phyloP scores from a whole-genome alignment of 2,888 invertebrate species.

The Bhutanitis thaidina region DNA sequence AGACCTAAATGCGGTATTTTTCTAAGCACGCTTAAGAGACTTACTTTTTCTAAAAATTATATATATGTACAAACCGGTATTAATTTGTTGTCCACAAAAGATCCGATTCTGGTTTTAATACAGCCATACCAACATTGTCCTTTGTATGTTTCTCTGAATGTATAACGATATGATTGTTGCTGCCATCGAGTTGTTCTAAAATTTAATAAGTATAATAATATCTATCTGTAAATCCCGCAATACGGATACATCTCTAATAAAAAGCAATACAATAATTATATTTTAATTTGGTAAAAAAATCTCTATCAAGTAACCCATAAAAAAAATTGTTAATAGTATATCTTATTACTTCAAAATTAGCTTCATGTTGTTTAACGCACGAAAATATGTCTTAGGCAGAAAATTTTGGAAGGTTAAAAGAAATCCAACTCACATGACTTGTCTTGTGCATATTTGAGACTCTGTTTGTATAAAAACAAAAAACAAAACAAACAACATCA shows the following conservation, averaged over 20 bases:
- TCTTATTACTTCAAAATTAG: too few species aligned
- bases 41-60: too few species aligned
- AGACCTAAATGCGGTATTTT: too few species aligned
- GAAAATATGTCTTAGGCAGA: too few species aligned
- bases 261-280: too few species aligned
- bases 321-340: too few species aligned
- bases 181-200: constrained; percentile 20
- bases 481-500: background rate
- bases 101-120: constrained; percentile 20
- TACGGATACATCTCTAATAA: background rate
- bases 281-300: too few species aligned
- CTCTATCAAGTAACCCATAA: too few species aligned
- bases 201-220: background rate
- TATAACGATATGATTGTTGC: constrained; percentile 13
- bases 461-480: constrained; percentile 1
- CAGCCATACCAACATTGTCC: constrained; percentile 27
- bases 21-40: too few species aligned
- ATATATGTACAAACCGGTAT: constrained; percentile 21
- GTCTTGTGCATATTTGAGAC: constrained; percentile 27
- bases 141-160: constrained; percentile 25
- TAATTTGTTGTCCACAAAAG: background rate
- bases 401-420: background rate
- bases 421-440: constrained; percentile 25
- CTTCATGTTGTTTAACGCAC: too few species aligned
- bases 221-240: background rate